Conservation (phyloP, 2,888 invertebrate genomes). For the Idaea straminata region DNA sequence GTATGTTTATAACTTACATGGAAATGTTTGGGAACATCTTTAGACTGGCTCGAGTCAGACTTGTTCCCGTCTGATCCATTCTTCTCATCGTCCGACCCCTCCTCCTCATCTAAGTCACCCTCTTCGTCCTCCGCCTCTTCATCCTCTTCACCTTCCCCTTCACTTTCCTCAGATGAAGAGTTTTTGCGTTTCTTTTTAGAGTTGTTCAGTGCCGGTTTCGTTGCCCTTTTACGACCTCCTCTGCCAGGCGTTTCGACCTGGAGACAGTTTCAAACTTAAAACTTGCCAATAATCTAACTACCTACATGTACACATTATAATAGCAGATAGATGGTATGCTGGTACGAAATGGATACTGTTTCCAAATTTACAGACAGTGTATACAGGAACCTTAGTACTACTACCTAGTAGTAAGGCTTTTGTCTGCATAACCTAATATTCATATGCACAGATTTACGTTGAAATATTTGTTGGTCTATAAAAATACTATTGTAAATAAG, state of each 20-base stretch:
- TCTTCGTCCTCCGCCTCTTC: slow-evolving; percentile 72
- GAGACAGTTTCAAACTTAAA: background rate
- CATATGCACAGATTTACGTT: background rate
- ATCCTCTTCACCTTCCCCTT: slow-evolving; percentile 64
- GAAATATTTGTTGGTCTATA: background rate
- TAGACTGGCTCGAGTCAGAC: slow-evolving; percentile 77
- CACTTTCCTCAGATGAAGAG: slow-evolving; percentile 70
- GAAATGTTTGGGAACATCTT: slow-evolving; percentile 79
- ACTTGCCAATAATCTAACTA: background rate
- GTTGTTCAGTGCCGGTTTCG: slow-evolving; percentile 59
- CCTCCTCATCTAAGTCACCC: slow-evolving; percentile 71
- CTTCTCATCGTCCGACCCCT: slow-evolving; percentile 77
- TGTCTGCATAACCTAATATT: background rate
- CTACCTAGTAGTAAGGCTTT: background rate
- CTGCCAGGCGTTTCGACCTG: slow-evolving; percentile 59
- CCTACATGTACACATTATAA: background rate
- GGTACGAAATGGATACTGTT: background rate
- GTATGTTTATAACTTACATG: slow-evolving; percentile 53
- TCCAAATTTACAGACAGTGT: background rate
- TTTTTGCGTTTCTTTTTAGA: slow-evolving; percentile 74
- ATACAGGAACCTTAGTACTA: background rate
- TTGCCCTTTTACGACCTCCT: slow-evolving; percentile 61
- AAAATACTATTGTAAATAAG: background rate
- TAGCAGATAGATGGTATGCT: background rate
- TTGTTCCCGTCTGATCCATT: slow-evolving; percentile 78